Base-by-base conservation (phyloP, 1,140 invertebrate genomes). In the Apis florea region DNA sequence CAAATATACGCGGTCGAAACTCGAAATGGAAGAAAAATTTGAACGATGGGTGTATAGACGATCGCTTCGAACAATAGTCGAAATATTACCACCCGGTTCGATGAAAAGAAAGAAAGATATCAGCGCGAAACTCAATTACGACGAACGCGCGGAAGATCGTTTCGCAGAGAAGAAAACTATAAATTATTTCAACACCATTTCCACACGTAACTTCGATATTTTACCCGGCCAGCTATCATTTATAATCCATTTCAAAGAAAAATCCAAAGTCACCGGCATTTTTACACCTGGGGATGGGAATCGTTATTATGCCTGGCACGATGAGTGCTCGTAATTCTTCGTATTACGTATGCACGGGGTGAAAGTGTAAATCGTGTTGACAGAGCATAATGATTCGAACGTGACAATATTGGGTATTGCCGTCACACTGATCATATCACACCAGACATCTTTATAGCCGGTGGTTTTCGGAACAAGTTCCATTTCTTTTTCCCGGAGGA, bases 361-460 rank as follows among this genome's bases (percentile, higher is more conserved):
- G 79, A 79, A 78, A 85, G 82, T 83, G 85, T 88, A 88, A 88
- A 88, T 88, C 80, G 81, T 84, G 75, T 83, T 83, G 87, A 78
- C 79, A 83, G 64, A 75, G 61, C 83, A 88, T 88, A 88, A 88
- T 88, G 87, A 85, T 85, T 85, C 61, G 83, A 40, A 85, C 87
- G 86, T 88, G 87, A 88, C 84, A 72, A 83, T 88, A 88, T 88
- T 85, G 70, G 74, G 82, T 71, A 83, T 85, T 82, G 80, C 24
- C n/a, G 13, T 24, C 53, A 13, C 17, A 54, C 53, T 79, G 40
- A 78, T 79, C 81, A 49, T 64, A 70, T 64, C 76, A 47, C 40
- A 19, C 58, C 77, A 12, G 70, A 78, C 71, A n/a, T 77, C 61
- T 80, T 76, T 73, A 83, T 85, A 71, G 61, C 64, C 56, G 40